phyloP scores from a whole-genome alignment of 2,113 vertebrate genomes.

The Actinemys pallida region DNA sequence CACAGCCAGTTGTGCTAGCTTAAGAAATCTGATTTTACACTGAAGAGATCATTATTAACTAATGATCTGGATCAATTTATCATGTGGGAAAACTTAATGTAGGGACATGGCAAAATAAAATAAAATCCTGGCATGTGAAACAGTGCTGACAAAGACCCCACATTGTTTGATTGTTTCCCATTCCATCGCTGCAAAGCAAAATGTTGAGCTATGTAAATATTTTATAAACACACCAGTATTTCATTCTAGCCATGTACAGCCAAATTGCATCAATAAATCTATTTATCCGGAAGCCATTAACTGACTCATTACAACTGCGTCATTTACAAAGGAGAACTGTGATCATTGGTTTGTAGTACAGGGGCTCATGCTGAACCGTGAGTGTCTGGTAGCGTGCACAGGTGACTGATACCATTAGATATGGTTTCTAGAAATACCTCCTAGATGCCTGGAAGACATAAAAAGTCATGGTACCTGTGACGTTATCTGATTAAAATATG shows the following conservation, averaged over 20 bases:
- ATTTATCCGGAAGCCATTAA: conserved; percentile 59
- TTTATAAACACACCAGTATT: conserved; percentile 67
- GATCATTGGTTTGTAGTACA: background rate
- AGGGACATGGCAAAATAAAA: conserved; percentile 62
- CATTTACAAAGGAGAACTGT: background rate
- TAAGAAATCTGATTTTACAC: conserved; percentile 54
- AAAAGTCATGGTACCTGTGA: rapidly evolving
- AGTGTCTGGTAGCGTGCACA: rapidly evolving
- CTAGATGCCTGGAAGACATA: rapidly evolving
- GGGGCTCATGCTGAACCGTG: background rate
- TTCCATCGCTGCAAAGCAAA: conserved; percentile 51
- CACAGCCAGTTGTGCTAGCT: conserved; percentile 45
- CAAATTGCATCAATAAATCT: conserved; percentile 68
- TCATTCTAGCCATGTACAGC: conserved; percentile 46
- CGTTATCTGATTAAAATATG: too few relatives aligned
- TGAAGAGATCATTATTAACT: conserved; percentile 74
- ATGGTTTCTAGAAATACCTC: rapidly evolving
- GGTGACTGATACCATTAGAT: rapidly evolving
- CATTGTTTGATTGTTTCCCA: conserved; percentile 40
- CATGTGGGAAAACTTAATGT: conserved; percentile 25
- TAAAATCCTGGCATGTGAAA: conserved; percentile 32
- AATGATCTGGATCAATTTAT: conserved; percentile 64
- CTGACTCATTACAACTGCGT: conserved; percentile 57
- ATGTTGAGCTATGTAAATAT: conserved; percentile 70
- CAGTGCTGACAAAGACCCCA: conserved; percentile 56